These are phyloP conservation scores for Lordiphosa clarofinis DNA, from an alignment of 1,140 invertebrate species.

Conservation along the genomic window DNA sequence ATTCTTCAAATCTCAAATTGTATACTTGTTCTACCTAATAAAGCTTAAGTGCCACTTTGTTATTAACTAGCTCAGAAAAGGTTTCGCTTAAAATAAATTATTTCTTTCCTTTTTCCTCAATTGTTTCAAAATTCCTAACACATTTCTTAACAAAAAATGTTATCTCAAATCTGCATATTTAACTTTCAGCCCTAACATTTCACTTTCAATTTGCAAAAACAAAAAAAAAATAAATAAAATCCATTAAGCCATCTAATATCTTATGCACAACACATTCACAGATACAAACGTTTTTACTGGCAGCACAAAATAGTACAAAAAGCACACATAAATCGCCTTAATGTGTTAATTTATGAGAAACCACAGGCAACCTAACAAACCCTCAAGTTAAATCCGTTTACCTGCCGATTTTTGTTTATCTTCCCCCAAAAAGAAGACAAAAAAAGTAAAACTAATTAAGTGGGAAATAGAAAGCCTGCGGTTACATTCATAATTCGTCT, in stretches of 20 bases:
- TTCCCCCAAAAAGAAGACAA: constrained; percentile 27
- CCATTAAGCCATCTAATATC: constrained; percentile 24
- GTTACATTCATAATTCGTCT: constrained; percentile 36
- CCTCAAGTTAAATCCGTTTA: constrained; percentile 58
- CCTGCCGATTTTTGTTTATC: constrained; percentile 28
- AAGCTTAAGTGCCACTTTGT: no score
- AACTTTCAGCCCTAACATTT: constrained; percentile 26
- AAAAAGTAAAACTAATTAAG: constrained; percentile 65
- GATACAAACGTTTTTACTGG: constrained; percentile 32
- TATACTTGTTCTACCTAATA: no score
- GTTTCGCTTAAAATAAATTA: no score
- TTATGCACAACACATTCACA: constrained; percentile 46
- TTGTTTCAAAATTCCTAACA: constrained; percentile 47
- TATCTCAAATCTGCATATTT: constrained; percentile 34
- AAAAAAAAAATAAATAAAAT: constrained; percentile 10
- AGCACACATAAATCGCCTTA: constrained; percentile 43
- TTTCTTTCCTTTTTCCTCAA: neutral
- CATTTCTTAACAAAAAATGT: constrained; percentile 15
- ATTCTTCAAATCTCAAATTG: no score
- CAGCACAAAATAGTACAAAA: constrained; percentile 1
- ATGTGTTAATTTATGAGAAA: constrained; percentile 49
- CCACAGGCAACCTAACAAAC: constrained; percentile 33
- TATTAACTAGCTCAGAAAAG: no score
- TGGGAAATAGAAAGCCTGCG: constrained; percentile 66
- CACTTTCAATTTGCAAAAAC: constrained; percentile 43